Evolutionary conservation across 2,113 vertebrate species (phyloP).

Genomic region (Esox niger): DNA sequence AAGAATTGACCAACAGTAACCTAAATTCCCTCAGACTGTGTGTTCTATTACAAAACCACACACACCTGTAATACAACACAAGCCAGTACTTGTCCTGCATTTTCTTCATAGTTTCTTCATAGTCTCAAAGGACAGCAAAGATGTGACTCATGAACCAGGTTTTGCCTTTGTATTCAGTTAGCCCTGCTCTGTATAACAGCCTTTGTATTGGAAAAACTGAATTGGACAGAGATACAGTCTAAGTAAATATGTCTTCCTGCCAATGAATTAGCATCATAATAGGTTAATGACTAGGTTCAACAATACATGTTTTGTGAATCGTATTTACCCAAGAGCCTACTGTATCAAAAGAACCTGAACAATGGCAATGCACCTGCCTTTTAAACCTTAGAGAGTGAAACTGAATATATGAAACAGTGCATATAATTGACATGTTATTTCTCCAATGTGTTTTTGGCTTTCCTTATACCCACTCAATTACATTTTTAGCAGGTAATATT

Average conservation of each 20-base stretch:
- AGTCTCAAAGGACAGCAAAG: background rate
- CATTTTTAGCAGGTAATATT: background rate
- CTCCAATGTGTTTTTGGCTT: background rate
- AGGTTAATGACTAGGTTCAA: no score
- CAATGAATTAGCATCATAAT: background rate
- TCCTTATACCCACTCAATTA: background rate
- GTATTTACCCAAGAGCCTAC: background rate
- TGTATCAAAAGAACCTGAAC: background rate
- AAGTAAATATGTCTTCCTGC: background rate
- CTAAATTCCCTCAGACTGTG: no score
- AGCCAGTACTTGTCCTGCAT: background rate
- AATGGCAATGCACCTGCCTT: background rate
- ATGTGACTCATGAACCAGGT: background rate
- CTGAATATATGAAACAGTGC: background rate
- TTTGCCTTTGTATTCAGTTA: background rate
- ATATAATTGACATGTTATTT: background rate
- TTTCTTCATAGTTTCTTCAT: background rate
- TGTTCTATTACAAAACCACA: background rate
- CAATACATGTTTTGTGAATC: no score
- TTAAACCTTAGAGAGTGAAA: background rate
- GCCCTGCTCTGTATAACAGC: no score
- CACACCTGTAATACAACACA: background rate
- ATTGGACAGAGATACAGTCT: background rate
- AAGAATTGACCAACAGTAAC: background rate
- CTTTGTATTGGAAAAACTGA: background rate